Base-by-base conservation (phyloP, 2,113 vertebrate genomes). In the Festucalex cinctus region DNA sequence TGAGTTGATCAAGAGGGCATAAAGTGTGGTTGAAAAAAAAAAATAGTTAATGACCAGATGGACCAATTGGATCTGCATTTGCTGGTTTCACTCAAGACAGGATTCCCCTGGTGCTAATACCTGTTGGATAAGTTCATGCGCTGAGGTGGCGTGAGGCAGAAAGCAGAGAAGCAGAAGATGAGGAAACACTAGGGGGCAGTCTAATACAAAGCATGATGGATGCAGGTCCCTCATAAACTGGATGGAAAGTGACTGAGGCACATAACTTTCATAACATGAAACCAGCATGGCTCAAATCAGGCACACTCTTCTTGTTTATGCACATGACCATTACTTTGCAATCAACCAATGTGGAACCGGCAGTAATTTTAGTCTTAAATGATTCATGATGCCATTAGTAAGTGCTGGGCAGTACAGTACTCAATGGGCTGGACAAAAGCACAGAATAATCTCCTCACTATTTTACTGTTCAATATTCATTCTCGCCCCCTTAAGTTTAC, bases 61-160 rank as follows among this genome's bases (percentile, higher is more conserved):
- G 83, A 69, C 85, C 81, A 82, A 87, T 80, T 82, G 77, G 80
- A 66, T 79, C 83, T 76, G 83, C 85, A 89, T 85, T 82, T 89
- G 85, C 76, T 84, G 72, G 56, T 76, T 79, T 84, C 83, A 78
- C 78, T 85, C 84, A 82, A 65, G 66, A 54, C 32, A 3, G 83
- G 65, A 76, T 77, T 75, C 77, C 69, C 78, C 2, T 4, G 1
- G 61, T 14, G 2, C 62, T 70, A 72, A 73, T 83, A 79, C 71
- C 74, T 80, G 75, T 69, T 66, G 61, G 77, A 85, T 71, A 81
- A 74, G 73, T 76, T 67, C 49, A 71, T 60, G 53, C 39, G 60
- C 37, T 54, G 5, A 74, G 61, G 35, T 24, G 49, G 32, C 62
- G 32, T 63, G 35, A 49, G 66, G 44, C 8, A 54, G 17, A 41